Conservation (phyloP, 2,113 vertebrate species). For the Thalassoma bifasciatum region DNA sequence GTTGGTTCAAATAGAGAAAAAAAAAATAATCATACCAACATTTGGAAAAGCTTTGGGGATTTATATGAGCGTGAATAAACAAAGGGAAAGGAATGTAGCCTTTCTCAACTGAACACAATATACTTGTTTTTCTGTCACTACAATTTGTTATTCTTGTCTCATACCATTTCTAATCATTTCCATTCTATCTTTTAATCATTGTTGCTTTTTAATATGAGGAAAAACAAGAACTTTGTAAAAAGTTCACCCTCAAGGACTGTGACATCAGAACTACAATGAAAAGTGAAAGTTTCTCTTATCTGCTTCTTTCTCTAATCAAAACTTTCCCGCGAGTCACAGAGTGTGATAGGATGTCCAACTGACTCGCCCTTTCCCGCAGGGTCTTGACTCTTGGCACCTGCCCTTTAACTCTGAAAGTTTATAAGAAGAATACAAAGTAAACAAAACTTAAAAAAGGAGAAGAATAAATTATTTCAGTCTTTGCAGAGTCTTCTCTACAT, state of each 20-base stretch:
- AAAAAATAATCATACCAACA: neutral
- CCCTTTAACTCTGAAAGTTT: neutral
- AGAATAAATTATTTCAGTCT: neutral
- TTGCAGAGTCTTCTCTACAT: neutral
- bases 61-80: neutral
- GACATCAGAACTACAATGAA: rapidly evolving
- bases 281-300: conserved; percentile 29
- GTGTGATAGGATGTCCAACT: conserved; percentile 40
- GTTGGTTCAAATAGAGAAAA: neutral
- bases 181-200: neutral
- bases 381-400: conserved; percentile 64
- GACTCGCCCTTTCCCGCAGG: conserved; percentile 63
- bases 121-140: neutral
- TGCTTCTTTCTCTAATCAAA: conserved; percentile 16
- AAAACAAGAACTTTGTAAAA: neutral
- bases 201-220: neutral
- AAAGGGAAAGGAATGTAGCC: neutral
- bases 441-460: neutral
- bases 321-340: conserved; percentile 65
- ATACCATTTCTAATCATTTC: neutral
- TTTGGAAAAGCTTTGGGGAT: neutral
- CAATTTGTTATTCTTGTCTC: neutral
- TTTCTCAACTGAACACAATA: no score
- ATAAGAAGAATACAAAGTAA: no score
- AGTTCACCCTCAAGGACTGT: neutral